These are phyloP conservation scores for Clivina fossor DNA, from an alignment of 2,888 invertebrate genomes.

Conservation along the genomic window DNA sequence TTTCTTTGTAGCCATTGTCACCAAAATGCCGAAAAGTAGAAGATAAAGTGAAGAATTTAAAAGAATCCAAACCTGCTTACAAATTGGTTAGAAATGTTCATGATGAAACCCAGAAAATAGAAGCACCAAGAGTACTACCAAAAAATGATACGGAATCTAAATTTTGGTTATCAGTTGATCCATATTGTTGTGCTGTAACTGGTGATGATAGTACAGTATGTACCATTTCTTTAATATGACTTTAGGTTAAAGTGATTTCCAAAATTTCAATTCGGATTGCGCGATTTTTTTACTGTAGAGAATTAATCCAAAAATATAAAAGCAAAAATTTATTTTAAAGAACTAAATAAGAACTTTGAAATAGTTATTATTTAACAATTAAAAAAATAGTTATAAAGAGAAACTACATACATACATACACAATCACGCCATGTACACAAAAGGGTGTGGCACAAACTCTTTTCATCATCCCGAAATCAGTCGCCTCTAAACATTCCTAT, in stretches of 20 bases:
- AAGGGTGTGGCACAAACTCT: too few species aligned
- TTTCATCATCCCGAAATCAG: too few species aligned
- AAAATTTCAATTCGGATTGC: too few species aligned
- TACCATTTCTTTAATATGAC: slow-evolving; percentile 26
- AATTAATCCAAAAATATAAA: background rate
- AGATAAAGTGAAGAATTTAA: slow-evolving; percentile 18
- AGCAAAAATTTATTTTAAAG: slow-evolving; percentile 1
- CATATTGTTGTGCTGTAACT: slow-evolving; percentile 86
- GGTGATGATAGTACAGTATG: slow-evolving; percentile 75
- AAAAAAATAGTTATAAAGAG: too few species aligned
- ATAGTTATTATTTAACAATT: too few species aligned
- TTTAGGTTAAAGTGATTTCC: too few species aligned
- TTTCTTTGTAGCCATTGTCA: slow-evolving; percentile 37
- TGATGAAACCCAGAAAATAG: slow-evolving; percentile 56
- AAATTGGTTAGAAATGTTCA: slow-evolving; percentile 43
- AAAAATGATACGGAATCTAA: slow-evolving; percentile 93
- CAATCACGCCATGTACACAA: too few species aligned
- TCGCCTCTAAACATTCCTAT: too few species aligned
- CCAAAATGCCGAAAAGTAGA: slow-evolving; percentile 48
- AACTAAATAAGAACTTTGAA: too few species aligned
- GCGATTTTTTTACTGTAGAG: background rate
- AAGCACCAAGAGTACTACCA: slow-evolving; percentile 69
- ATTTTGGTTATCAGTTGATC: slow-evolving; percentile 94
- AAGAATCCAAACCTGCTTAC: slow-evolving; percentile 23
- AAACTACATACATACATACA: too few species aligned